Conservation (phyloP, 2,888 invertebrate genomes). For the Trichogramma dendrolimi region DNA sequence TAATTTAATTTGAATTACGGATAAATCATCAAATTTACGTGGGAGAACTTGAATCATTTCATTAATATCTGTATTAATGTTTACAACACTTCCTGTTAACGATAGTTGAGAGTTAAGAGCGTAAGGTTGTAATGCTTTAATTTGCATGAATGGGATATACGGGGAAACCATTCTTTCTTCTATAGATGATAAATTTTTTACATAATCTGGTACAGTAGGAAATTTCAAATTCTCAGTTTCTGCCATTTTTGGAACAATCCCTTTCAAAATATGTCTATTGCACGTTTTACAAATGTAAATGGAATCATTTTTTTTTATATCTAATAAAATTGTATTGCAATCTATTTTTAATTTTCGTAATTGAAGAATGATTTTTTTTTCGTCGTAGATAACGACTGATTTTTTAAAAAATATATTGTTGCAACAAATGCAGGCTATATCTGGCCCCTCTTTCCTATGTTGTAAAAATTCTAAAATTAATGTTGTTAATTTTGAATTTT, state of each 20-base stretch:
- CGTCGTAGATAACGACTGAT: neutral
- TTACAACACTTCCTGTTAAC: slow-evolving; percentile 38
- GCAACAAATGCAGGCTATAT: slow-evolving; percentile 15
- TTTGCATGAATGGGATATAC: slow-evolving; percentile 44
- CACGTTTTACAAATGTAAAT: slow-evolving; percentile 15
- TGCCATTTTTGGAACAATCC: slow-evolving; percentile 18
- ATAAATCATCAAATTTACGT: slow-evolving; percentile 32
- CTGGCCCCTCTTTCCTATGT: slow-evolving; percentile 12
- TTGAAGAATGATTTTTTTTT: slow-evolving; percentile 4
- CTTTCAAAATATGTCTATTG: slow-evolving; percentile 5
- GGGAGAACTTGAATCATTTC: slow-evolving; percentile 18
- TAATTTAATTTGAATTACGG: slow-evolving; percentile 36
- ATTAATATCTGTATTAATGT: slow-evolving; percentile 27
- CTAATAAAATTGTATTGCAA: slow-evolving; percentile 4
- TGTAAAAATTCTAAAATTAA: slow-evolving; percentile 2
- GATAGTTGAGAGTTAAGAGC: slow-evolving; percentile 40
- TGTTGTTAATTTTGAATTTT: neutral
- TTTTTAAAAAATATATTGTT: slow-evolving; percentile 13
- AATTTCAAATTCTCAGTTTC: slow-evolving; percentile 28
- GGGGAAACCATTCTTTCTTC: slow-evolving; percentile 45
- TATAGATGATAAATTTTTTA: slow-evolving; percentile 32
- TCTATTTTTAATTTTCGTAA: neutral
- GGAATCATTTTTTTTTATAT: slow-evolving; percentile 6
- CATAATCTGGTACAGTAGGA: slow-evolving; percentile 29
- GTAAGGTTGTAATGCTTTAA: slow-evolving; percentile 36